Conservation (phyloP, 2,888 invertebrate genomes). For the Aphidoletes aphidimyza region DNA sequence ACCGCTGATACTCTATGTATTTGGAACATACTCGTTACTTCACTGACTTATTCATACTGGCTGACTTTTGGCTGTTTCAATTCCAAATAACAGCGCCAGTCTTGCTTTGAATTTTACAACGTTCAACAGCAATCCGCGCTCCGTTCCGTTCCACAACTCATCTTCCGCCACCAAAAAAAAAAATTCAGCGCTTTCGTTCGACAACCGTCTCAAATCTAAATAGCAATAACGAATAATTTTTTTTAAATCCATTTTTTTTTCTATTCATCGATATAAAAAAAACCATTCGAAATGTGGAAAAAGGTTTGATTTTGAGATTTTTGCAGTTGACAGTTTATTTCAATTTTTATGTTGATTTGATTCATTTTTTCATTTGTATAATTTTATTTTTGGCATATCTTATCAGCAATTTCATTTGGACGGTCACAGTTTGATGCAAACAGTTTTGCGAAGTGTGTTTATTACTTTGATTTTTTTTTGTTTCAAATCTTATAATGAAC, state of each 20-base stretch:
- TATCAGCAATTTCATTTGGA: neutral
- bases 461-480: too few relatives aligned
- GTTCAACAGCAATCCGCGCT: slow-evolving; percentile 14
- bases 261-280: neutral
- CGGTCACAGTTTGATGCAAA: neutral
- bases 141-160: neutral
- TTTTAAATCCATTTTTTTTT: neutral
- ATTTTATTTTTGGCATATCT: too few relatives aligned
- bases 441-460: neutral
- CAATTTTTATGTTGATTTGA: too few relatives aligned
- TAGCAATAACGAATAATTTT: neutral
- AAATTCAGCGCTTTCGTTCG: neutral
- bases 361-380: too few relatives aligned
- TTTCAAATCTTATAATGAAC: too few relatives aligned
- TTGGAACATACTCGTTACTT: slow-evolving; percentile 1
- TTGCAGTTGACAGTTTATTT: too few relatives aligned
- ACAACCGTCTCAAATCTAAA: neutral
- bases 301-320: slow-evolving; percentile 49
- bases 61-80: neutral
- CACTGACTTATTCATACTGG: neutral
- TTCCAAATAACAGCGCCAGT: neutral
- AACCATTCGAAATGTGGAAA: slow-evolving; percentile 34
- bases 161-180: too few relatives aligned
- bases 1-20: neutral
- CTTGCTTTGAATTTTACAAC: neutral